Percentiles rank a stretch among this genome's conserved stretches.
Evolutionary conservation across 2,888 invertebrate genomes (phyloP).

Genomic region (Tenthredo amoena): DNA sequence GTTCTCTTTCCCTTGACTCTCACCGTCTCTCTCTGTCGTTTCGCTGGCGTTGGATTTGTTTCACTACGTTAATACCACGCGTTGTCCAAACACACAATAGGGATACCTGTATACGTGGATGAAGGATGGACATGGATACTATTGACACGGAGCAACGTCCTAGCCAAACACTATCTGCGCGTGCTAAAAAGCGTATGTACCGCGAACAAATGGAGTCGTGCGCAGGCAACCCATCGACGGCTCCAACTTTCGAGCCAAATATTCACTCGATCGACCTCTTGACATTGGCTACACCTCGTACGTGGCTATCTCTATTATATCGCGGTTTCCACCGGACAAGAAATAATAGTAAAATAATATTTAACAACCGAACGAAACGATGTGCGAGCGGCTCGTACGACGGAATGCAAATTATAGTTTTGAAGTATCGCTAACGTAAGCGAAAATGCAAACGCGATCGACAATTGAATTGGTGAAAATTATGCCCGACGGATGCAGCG

Average conservation of each 20-base stretch:
- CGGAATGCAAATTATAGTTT: not conserved
- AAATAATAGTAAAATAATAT: constrained; percentile 5
- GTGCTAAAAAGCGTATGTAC: constrained; percentile 46
- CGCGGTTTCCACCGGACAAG: not conserved
- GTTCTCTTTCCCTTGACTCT: constrained; percentile 22
- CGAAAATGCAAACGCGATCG: constrained; percentile 5
- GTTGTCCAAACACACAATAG: constrained; percentile 26
- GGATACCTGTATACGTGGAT: not conserved
- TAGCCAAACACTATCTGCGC: constrained; percentile 47
- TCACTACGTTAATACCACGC: constrained; percentile 44
- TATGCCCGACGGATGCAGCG: constrained; percentile 27
- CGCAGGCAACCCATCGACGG: constrained; percentile 33
- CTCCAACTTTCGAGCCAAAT: constrained; percentile 20
- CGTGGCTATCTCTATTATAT: constrained; percentile 14
- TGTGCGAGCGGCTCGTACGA: not conserved
- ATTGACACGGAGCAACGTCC: constrained; percentile 43
- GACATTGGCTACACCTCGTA: not conserved
- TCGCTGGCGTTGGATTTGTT: constrained; percentile 27
- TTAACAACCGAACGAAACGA: not conserved
- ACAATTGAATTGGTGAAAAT: constrained; percentile 41
- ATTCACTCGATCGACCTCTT: constrained; percentile 32
- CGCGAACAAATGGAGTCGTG: constrained; percentile 37
- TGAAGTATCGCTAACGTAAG: not conserved
- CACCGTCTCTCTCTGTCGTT: not conserved
- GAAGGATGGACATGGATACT: constrained; percentile 39